phyloP scores from a whole-genome alignment of 2,888 invertebrate species.

The Heliconius hortense region DNA sequence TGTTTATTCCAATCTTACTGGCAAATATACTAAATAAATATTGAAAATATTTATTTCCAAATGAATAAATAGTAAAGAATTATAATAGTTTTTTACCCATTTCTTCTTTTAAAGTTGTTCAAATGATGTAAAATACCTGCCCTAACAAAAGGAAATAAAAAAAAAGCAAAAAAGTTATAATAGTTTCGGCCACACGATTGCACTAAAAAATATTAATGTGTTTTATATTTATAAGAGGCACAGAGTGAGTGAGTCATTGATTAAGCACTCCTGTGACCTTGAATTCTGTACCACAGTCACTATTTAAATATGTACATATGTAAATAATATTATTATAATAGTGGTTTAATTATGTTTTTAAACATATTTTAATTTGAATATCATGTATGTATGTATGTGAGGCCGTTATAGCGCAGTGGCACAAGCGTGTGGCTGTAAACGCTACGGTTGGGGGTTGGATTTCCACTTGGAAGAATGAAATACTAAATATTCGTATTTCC shows the following conservation, averaged over 20 bases:
- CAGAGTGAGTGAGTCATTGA: conserved; percentile 32
- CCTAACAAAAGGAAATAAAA: not conserved
- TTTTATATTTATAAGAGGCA: conserved; percentile 14
- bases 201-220: conserved; percentile 20
- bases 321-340: conserved; percentile 5
- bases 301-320: conserved; percentile 8
- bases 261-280: conserved; percentile 29
- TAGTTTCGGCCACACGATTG: not conserved
- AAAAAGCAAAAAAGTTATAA: not conserved
- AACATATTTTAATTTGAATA: not conserved
- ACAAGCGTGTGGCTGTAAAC: too few relatives aligned
- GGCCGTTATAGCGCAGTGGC: too few relatives aligned
- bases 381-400: not conserved
- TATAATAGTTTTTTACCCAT: not conserved
- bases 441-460: too few relatives aligned
- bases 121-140: not conserved
- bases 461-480: too few relatives aligned
- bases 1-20: not conserved
- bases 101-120: not conserved
- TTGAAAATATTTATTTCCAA: too few relatives aligned
- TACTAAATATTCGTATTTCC: too few relatives aligned
- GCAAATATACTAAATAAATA: not conserved
- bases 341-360: not conserved
- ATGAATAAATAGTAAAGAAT: not conserved
- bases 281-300: not conserved